Percentiles rank a stretch among this genome's conserved stretches.
These are phyloP conservation scores for Arctocebus calabarensis DNA, from an alignment of 2,797 vertebrate species.

Conservation along the genomic window DNA sequence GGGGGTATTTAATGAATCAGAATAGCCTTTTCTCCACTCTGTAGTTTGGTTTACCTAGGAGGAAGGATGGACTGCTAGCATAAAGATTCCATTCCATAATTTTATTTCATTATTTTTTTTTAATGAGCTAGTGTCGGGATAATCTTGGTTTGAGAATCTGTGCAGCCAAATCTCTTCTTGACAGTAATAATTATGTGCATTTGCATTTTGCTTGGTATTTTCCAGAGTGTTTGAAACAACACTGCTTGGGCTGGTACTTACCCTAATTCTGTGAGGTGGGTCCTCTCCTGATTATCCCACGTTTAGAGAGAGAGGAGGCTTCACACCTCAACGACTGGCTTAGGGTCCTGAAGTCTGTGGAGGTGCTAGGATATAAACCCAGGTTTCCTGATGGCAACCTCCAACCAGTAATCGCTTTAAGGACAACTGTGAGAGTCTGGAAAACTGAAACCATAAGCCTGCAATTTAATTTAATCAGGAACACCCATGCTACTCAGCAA, in stretches of 20 bases:
- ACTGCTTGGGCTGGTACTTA: not conserved
- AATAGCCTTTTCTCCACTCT: constrained; percentile 1
- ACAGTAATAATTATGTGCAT: not conserved
- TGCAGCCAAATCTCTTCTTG: not conserved
- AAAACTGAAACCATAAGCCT: not conserved
- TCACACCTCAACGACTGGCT: not conserved
- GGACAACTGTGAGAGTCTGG: not conserved
- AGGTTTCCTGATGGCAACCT: not conserved
- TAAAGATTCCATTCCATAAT: not conserved
- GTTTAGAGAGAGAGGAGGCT: not conserved
- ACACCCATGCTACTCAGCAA: not conserved
- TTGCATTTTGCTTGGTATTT: not conserved
- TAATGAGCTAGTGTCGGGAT: not conserved
- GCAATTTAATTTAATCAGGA: not conserved
- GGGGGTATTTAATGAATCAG: not conserved
- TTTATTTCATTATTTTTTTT: constrained; percentile 29
- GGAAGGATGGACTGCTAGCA: not conserved
- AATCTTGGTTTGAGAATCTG: not conserved
- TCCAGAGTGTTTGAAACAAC: not conserved
- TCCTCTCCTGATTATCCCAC: not conserved
- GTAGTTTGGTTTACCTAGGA: not conserved
- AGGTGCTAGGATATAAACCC: not conserved
- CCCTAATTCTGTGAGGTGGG: not conserved
- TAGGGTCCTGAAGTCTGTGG: not conserved
- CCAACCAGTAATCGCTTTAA: not conserved